phyloP scores from a whole-genome alignment of 37 sponge, comb jelly and placozoan species.

The Lycopodina hypogea region DNA sequence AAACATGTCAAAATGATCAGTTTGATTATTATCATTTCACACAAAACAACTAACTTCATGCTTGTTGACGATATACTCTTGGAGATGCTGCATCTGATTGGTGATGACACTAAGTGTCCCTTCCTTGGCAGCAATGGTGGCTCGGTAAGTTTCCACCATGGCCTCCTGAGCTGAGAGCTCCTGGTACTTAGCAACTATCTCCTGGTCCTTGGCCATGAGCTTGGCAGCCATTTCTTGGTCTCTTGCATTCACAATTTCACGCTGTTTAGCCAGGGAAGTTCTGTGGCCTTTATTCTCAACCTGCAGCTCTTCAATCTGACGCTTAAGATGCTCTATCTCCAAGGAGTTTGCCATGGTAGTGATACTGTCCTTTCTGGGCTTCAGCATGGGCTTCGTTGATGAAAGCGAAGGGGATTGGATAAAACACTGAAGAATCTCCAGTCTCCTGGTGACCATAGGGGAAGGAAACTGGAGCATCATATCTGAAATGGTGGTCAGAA shows the following conservation, averaged over 20 bases:
- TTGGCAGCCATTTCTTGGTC: conserved; percentile 60
- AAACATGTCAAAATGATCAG: no score
- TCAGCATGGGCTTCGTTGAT: not conserved
- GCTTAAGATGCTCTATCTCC: conserved; percentile 38
- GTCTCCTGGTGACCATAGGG: conserved; percentile 7
- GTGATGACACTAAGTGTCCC: conserved; percentile 16
- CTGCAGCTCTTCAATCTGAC: conserved; percentile 36
- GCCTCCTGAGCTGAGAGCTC: conserved; percentile 28
- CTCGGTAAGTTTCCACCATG: conserved; percentile 12
- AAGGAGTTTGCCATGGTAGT: conserved; percentile 20
- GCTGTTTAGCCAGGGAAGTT: conserved; percentile 35
- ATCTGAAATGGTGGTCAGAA: conserved; percentile 14
- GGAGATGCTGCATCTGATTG: conserved; percentile 30
- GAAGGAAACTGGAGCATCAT: conserved; percentile 41
- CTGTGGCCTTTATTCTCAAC: conserved; percentile 31
- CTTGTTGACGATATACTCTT: conserved; percentile 37
- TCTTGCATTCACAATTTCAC: conserved; percentile 26
- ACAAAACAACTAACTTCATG: conserved; percentile 30
- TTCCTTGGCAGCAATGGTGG: conserved; percentile 40
- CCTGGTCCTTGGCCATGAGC: conserved; percentile 60
- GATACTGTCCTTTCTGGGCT: conserved; percentile 14
- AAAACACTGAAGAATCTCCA: conserved; percentile 14
- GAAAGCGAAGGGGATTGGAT: not conserved
- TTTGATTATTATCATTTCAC: no score
- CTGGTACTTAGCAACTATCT: conserved; percentile 34